Base-by-base conservation (phyloP, 2,888 invertebrate species). In the Clostera curtula region DNA sequence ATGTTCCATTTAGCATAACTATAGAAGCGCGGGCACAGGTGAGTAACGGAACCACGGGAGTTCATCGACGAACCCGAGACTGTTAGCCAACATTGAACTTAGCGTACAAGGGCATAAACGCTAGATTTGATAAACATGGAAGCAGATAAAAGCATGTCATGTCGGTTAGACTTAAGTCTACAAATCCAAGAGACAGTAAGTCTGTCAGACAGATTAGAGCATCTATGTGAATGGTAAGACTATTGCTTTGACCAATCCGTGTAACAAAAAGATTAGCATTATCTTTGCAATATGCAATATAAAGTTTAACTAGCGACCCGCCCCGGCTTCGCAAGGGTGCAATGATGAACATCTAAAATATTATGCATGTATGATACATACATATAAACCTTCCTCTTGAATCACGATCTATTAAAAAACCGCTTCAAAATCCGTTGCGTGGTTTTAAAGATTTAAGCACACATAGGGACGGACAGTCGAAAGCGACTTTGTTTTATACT, bases 1-100 rank as follows among this genome's bases (percentile, higher is more conserved):
- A 41, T 65, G 56, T 59, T 67, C 55, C 70, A 60, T 77, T 82
- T 80, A 77, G 72, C 80, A 80, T 80, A 79, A 77, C 79, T 71
- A 75, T 73, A 74, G 76, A 77, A 69, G 76, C 71, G 71, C 75
- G 63, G 59, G 69, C 77, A 70, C 77, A 79, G 77, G 75, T 79
- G 79, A 80, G 62, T 80, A 80, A 83, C 82, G 82, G 82, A 63
- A 76, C 52, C 48, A 57, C 58, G 55, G 60, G 63, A 54, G 57
- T 61, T 61, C 65, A 73, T 70, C 66, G 54, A 54, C 41, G 64
- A 58, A n/a, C n/a, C n/a, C 60, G 56, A 67, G 69, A 69, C 70
- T 52, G 52, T 46, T 54, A 52, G 45, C 58, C 56, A 38, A 71
- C 73, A 63, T 37, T 56, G 55, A 53, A 55, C 77, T 66, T 52